Evolutionary conservation across 1,140 invertebrate species (phyloP), one percentile per base, ranked within the genome.

Genomic region (Drosophila pectinifera): DNA sequence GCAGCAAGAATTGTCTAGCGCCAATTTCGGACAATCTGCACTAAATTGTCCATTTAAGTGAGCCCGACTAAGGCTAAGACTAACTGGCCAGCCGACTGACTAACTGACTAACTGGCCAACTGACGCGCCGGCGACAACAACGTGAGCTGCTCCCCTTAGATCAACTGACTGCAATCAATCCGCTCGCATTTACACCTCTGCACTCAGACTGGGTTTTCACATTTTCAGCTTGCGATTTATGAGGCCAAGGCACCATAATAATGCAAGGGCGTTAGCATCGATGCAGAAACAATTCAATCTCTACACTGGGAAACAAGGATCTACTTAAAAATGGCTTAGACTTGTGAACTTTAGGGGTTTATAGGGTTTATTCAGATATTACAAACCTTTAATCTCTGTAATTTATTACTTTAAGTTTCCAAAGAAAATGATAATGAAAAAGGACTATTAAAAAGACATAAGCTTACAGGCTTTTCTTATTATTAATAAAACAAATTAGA

Each of bases 41-140:
- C 82, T 88, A 86, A 86, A 86, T 86, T 86, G 82, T 67, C 82
- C 82, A 86, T 86, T 86, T 86, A 88, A 79, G 82, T 78, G 80
- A 77, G 62, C 10, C 61, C 77, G 81, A 67, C 70, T 74, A 39
- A 56, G 42, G 54, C 54, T 22, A 34, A 51, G 48, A 51, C 48
- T 51, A 51, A 51, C 48, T 51, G 61, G 18, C 36, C 16, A 42
- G 18, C 38, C 39, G 59, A 28, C 59, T 41, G 48, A 20, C 48
- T 51, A 6, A 4, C 48, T 51, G 48, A 20, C 48, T 34, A 58
- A 34, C 53, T 18, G 38, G 43, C 61, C 18, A 43, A 57, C 22
- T 28, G 28, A 31, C 28, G 8, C 28, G 28, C 11, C 38, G 36
- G 8, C 16, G 14, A 39, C 11, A 43, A 61, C 45, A 26, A 57